A percentile compares a stretch with the other conserved stretches of the same genome.
Evolutionary conservation across 2,113 vertebrate species (phyloP).

Genomic region (Esox niger): DNA sequence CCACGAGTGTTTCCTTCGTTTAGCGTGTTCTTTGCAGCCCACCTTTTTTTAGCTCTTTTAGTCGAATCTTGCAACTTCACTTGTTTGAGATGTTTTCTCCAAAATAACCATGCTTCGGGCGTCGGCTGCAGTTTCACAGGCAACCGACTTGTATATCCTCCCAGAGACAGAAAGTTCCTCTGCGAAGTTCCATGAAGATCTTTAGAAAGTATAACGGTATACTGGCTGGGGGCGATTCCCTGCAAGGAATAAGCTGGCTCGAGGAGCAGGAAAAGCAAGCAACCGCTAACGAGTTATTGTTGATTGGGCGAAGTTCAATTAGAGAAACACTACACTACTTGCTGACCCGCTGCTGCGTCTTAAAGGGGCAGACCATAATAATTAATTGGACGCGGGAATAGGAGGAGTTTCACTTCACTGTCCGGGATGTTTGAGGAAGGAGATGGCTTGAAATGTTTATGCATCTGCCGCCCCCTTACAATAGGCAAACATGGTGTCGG

Average conservation of each 20-base stretch:
- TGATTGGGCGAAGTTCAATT: constrained; percentile 82
- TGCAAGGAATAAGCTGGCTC: constrained; percentile 57
- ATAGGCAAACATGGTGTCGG: constrained; percentile 41
- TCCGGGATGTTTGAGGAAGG: constrained; percentile 56
- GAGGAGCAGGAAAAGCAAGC: constrained; percentile 56
- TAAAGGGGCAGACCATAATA: constrained; percentile 79
- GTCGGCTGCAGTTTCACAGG: constrained; percentile 49
- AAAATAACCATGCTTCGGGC: constrained; percentile 71
- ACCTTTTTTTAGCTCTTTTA: constrained; percentile 34
- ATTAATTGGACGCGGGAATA: constrained; percentile 79
- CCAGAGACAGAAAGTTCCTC: constrained; percentile 59
- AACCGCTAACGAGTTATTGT: constrained; percentile 80
- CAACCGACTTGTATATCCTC: constrained; percentile 65
- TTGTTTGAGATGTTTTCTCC: constrained; percentile 58
- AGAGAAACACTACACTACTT: constrained; percentile 75
- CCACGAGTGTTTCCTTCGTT: constrained; percentile 36
- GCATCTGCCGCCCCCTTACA: constrained; percentile 70
- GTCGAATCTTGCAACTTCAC: constrained; percentile 51
- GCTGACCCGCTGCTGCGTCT: constrained; percentile 79
- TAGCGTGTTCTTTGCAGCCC: constrained; percentile 19
- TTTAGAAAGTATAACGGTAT: constrained; percentile 56
- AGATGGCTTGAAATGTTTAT: constrained; percentile 66
- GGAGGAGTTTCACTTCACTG: constrained; percentile 76
- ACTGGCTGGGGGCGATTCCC: constrained; percentile 62
- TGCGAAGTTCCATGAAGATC: constrained; percentile 71